A percentile compares a stretch with the other conserved stretches of the same genome.
phyloP scores from a whole-genome alignment of 1,140 invertebrate genomes.

The Pteromalus puparum region DNA sequence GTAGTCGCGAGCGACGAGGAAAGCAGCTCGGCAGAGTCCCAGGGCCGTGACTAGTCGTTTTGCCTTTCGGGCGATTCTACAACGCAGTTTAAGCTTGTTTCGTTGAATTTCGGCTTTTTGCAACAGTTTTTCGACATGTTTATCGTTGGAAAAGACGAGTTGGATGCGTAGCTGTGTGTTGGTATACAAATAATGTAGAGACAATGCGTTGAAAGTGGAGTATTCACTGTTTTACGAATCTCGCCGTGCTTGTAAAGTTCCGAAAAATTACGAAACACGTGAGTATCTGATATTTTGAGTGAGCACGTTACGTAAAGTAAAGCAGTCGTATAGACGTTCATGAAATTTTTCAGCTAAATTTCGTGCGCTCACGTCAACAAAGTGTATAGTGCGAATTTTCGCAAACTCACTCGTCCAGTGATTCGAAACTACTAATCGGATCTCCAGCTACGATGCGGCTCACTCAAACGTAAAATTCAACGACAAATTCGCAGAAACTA shows the following conservation, averaged over 20 bases:
- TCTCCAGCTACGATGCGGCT: too few relatives aligned
- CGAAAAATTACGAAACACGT: too few relatives aligned
- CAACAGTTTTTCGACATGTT: neutral
- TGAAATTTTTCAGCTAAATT: neutral
- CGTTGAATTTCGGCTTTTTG: neutral
- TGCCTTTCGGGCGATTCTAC: neutral
- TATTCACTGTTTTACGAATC: too few relatives aligned
- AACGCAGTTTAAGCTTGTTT: neutral
- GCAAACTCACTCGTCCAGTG: neutral
- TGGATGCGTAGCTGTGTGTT: neutral
- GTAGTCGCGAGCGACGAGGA: constrained; percentile 39
- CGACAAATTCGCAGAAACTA: neutral
- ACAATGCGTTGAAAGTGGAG: neutral
- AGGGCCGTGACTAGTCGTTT: constrained; percentile 25
- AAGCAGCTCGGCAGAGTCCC: constrained; percentile 20
- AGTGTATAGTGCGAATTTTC: too few relatives aligned
- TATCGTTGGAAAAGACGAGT: neutral
- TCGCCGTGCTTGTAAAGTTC: too few relatives aligned
- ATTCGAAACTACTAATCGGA: too few relatives aligned
- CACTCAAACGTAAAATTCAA: neutral
- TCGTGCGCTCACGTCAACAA: too few relatives aligned
- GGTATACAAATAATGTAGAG: neutral
- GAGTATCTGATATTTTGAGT: too few relatives aligned
- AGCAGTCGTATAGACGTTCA: neutral
- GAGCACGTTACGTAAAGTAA: neutral